phyloP scores from a whole-genome alignment of 2,888 invertebrate species.

The Metellina segmentata region DNA sequence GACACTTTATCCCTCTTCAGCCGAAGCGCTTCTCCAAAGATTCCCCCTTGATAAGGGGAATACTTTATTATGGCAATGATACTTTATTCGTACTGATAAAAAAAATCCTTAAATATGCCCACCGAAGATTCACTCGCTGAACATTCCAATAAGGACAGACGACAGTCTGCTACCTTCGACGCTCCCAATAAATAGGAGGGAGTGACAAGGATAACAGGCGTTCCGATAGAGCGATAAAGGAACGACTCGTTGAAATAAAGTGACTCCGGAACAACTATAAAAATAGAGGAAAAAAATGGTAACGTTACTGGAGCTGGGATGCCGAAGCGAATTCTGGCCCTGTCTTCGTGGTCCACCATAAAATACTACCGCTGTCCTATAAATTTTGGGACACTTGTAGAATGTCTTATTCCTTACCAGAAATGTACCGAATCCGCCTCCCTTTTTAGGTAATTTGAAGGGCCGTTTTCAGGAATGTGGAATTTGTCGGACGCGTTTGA shows the following conservation, averaged over 20 bases:
- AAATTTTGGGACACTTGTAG: slow-evolving; percentile 64
- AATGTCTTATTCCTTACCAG: slow-evolving; percentile 25
- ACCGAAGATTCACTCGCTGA: slow-evolving; percentile 9
- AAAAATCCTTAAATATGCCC: slow-evolving; percentile 26
- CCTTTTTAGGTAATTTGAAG: too few species aligned
- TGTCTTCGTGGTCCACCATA: slow-evolving; percentile 22
- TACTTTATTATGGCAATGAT: slow-evolving; percentile 54
- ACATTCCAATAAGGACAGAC: slow-evolving; percentile 27
- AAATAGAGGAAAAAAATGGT: slow-evolving; percentile 45
- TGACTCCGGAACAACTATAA: slow-evolving; percentile 25
- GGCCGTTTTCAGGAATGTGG: too few species aligned
- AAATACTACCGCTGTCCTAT: slow-evolving; percentile 55
- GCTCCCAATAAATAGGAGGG: slow-evolving; percentile 57
- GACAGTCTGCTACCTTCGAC: slow-evolving; percentile 25
- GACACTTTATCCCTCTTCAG: background rate
- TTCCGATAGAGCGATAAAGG: slow-evolving; percentile 57
- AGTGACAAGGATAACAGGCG: slow-evolving; percentile 16
- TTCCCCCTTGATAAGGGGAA: slow-evolving; percentile 26
- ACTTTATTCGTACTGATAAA: slow-evolving; percentile 47
- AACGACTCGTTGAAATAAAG: slow-evolving; percentile 40
- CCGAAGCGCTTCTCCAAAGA: background rate
- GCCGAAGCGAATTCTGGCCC: background rate
- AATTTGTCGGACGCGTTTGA: too few species aligned
- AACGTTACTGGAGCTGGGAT: slow-evolving; percentile 33
- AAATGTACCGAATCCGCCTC: background rate